phyloP scores from a whole-genome alignment of 2,888 invertebrate genomes.

The Plagodis pulveraria region DNA sequence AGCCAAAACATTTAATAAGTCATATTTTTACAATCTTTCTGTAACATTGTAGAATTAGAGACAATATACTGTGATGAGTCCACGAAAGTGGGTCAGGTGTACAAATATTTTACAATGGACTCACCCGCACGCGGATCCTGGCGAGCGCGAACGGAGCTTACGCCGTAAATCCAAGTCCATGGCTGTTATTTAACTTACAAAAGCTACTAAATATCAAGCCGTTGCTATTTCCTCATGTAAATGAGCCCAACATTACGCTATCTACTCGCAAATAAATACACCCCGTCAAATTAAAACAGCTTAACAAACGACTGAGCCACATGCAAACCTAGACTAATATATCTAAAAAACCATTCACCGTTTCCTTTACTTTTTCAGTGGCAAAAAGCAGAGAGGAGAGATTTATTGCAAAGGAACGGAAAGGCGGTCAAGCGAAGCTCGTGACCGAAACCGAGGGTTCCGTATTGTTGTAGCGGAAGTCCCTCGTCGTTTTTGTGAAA shows the following conservation, averaged over 20 bases:
- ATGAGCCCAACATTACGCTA: slow-evolving; percentile 14
- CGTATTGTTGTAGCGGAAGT: slow-evolving; percentile 33
- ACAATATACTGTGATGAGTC: too few relatives aligned
- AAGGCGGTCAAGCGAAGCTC: slow-evolving; percentile 45
- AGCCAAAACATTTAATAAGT: too few relatives aligned
- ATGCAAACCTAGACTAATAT: slow-evolving; percentile 43
- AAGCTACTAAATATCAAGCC: too few relatives aligned
- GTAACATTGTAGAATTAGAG: too few relatives aligned
- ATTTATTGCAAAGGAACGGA: slow-evolving; percentile 48
- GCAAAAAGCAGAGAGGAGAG: slow-evolving; percentile 44
- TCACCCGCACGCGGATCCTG: too few relatives aligned
- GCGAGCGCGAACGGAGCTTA: too few relatives aligned
- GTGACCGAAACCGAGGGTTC: slow-evolving; percentile 33
- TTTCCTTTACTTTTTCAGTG: slow-evolving; percentile 38
- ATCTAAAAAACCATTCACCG: slow-evolving; percentile 41
- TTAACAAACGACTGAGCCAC: slow-evolving; percentile 23
- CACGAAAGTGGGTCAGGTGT: too few relatives aligned
- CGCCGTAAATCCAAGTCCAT: too few relatives aligned
- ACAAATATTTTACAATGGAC: too few relatives aligned
- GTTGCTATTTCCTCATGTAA: neutral
- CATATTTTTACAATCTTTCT: too few relatives aligned
- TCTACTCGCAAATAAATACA: slow-evolving; percentile 13
- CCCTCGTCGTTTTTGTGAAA: slow-evolving; percentile 23
- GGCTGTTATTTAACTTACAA: too few relatives aligned
- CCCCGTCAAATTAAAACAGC: slow-evolving; percentile 19